A percentile compares a stretch with the other conserved stretches of the same genome.
phyloP scores from a whole-genome alignment of 1,140 invertebrate species.

The Portunus trituberculatus region DNA sequence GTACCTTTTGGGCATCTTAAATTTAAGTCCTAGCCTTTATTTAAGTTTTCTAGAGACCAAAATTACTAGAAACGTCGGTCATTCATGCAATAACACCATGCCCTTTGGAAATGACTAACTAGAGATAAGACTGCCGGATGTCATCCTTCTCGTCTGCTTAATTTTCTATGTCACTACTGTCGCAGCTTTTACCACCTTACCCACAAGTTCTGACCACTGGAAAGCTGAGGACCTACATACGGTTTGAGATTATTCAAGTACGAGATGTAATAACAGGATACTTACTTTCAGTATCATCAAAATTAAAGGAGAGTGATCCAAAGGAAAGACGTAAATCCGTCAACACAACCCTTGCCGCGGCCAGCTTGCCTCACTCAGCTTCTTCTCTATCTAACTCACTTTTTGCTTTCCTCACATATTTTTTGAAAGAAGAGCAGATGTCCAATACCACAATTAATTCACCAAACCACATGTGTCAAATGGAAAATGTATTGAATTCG shows the following conservation, averaged over 20 bases:
- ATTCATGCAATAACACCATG: no score
- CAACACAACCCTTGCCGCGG: slow-evolving; percentile 13
- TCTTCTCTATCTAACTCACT: not conserved
- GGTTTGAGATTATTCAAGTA: no score
- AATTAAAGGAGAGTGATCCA: slow-evolving; percentile 31
- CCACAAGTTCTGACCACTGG: not conserved
- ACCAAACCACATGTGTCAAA: not conserved
- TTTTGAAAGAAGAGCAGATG: not conserved
- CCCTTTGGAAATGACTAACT: not conserved
- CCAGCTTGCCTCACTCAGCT: not conserved
- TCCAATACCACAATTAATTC: slow-evolving; percentile 44
- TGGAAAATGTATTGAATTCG: slow-evolving; percentile 42
- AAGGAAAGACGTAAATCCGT: slow-evolving; percentile 27
- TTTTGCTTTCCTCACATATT: not conserved
- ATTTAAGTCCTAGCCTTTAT: no score
- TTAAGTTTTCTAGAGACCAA: no score
- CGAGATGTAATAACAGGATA: not conserved
- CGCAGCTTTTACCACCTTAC: not conserved
- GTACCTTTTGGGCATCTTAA: no score
- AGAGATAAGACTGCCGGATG: not conserved
- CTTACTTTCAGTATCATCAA: slow-evolving; percentile 51
- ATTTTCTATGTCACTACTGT: not conserved
- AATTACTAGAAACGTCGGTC: no score
- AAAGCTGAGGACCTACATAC: not conserved
- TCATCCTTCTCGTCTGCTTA: not conserved